Percentiles rank a stretch among this genome's conserved stretches.
Conservation (phyloP, 2,113 vertebrate species). For the Crotalus horridus region DNA sequence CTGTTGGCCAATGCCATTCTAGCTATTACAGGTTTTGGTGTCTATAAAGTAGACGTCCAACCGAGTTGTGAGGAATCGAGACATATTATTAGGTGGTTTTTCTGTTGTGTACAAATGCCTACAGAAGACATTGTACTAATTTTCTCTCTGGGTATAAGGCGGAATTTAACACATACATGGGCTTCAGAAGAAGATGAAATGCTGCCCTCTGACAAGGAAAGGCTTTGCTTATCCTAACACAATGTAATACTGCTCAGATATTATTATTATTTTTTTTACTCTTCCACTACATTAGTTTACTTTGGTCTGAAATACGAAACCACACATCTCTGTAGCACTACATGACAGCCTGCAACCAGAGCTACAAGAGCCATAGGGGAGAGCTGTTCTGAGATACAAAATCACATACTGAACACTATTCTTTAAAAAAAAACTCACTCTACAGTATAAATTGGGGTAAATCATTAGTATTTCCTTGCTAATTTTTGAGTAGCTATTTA, state of each 20-base stretch:
- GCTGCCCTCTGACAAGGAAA: conserved; percentile 32
- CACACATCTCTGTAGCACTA: background rate
- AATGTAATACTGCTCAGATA: background rate
- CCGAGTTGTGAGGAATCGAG: conserved; percentile 48
- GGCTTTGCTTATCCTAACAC: background rate
- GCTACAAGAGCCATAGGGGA: background rate
- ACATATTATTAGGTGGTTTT: conserved; percentile 55
- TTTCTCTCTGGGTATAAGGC: conserved; percentile 25
- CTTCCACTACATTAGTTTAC: background rate
- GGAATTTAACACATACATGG: background rate
- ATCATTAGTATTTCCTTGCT: conserved; percentile 62
- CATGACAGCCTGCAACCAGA: background rate
- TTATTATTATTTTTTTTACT: background rate
- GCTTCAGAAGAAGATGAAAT: conserved; percentile 24
- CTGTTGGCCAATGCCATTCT: conserved; percentile 37
- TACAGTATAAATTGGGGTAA: conserved; percentile 59
- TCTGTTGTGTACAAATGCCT: conserved; percentile 47
- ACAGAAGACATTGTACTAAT: conserved; percentile 54
- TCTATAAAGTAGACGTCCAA: conserved; percentile 38
- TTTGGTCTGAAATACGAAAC: background rate
- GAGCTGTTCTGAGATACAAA: conserved; percentile 37
- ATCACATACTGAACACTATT: background rate
- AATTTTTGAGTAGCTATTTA: conserved; percentile 58
- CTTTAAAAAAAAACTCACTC: conserved; percentile 17
- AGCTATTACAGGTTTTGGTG: conserved; percentile 36